Percentiles rank a stretch among this genome's conserved stretches.
These are phyloP conservation scores for Chrysotoxum bicinctum DNA, from an alignment of 2,888 invertebrate species.

Conservation along the genomic window DNA sequence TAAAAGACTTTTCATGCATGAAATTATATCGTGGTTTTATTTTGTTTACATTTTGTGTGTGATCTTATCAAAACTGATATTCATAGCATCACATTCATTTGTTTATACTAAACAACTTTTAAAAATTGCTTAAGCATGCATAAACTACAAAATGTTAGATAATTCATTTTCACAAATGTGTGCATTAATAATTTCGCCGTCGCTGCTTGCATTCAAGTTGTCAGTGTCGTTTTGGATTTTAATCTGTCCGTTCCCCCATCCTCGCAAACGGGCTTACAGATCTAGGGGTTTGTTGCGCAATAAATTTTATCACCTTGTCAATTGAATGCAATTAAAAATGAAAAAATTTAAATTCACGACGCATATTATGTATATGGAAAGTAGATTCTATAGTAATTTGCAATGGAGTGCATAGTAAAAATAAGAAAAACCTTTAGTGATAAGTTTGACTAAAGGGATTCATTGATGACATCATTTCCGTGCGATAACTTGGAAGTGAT, in stretches of 20 bases:
- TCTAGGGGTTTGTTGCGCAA: constrained; percentile 15
- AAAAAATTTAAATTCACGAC: constrained; percentile 18
- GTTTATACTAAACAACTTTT: neutral
- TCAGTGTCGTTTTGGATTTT: constrained; percentile 32
- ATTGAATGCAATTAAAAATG: constrained; percentile 45
- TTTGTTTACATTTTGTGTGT: neutral
- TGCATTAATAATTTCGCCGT: constrained; percentile 3
- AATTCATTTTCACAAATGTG: neutral
- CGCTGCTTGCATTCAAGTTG: constrained; percentile 33
- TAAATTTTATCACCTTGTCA: constrained; percentile 44
- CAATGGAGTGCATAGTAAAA: neutral
- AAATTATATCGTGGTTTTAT: neutral
- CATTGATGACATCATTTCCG: constrained; percentile 2
- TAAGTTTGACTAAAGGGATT: neutral
- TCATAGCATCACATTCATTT: neutral
- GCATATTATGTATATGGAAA: neutral
- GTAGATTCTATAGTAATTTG: neutral
- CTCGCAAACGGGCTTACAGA: neutral
- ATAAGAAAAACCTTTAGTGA: neutral
- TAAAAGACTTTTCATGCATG: neutral
- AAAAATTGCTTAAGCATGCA: neutral
- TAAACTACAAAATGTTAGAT: constrained; percentile 2
- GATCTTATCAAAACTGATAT: neutral
- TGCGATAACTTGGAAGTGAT: neutral
- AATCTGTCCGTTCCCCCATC: neutral